phyloP scores from a whole-genome alignment of 2,888 invertebrate genomes.

The Gerris lacustris region DNA sequence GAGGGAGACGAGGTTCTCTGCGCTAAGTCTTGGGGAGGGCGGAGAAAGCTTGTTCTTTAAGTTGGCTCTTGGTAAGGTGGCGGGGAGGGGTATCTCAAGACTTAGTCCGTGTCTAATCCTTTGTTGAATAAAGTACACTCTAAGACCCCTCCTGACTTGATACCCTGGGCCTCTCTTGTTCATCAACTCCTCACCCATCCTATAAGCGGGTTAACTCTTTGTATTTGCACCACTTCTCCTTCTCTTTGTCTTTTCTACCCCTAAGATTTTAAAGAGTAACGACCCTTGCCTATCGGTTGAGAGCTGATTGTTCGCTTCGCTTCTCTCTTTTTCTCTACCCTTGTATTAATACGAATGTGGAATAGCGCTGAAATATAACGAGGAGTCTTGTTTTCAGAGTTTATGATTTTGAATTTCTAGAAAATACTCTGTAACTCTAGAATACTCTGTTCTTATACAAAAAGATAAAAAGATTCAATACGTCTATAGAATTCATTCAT shows the following conservation, averaged over 20 bases:
- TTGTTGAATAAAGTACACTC: constrained; percentile 3
- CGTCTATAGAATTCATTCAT: too few species aligned
- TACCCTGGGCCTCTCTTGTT: not conserved
- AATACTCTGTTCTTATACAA: too few species aligned
- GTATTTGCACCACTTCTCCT: not conserved
- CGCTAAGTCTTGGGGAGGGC: not conserved
- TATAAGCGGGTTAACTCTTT: constrained; percentile 2
- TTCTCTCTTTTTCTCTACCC: not conserved
- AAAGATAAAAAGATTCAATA: too few species aligned
- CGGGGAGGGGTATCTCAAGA: not conserved
- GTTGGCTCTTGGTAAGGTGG: not conserved
- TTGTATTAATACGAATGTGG: too few species aligned
- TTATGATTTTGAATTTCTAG: too few species aligned
- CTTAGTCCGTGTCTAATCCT: constrained; percentile 1
- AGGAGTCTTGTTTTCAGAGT: too few species aligned
- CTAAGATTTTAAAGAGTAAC: not conserved
- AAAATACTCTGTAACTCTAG: too few species aligned
- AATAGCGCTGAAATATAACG: too few species aligned
- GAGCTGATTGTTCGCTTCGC: not conserved
- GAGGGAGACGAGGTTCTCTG: too few species aligned
- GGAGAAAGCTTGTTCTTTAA: not conserved
- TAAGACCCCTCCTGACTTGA: not conserved
- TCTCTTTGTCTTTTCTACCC: not conserved
- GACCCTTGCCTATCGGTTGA: not conserved
- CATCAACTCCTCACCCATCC: not conserved